Evolutionary conservation across 2,113 vertebrate genomes (phyloP), one percentile per base, ranked within the genome.

Genomic region (Gobiocypris rarus): DNA sequence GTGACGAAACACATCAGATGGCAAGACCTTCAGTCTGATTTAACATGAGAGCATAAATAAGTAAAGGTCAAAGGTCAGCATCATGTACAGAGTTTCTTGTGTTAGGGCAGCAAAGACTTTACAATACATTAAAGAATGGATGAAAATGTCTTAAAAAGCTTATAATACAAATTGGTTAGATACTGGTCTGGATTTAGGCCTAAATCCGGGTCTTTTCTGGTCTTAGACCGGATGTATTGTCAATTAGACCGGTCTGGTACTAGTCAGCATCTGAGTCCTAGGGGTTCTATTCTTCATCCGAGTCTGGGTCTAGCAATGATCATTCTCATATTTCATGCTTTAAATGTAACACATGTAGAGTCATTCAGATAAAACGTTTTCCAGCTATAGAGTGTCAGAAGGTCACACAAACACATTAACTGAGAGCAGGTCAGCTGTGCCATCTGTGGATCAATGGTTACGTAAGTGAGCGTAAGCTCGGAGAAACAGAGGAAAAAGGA

Each of bases 381-480:
- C 75, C 75, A 58, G 75, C 52, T 11, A 11, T 5, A 31, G 31
- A 34, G 75, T 77, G 75, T 78, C 54, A 78, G 38, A 41, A 50
- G 41, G 59, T 50, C 77, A 65, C 41, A 13, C 43, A 65, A 80
- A 80, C 43, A 14, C 43, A 79, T 67, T 28, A 80, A 65, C 43
- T 48, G 9, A 65, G 41, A 50, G 41, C 24, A 65, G 58, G 77
- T 80, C 76, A 79, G 76, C 54, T 79, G 76, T 63, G 41, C 76
- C 76, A 61, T 79, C 76, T 79, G 77, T 80, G 77, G 59, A 80
- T 80, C 77, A 67, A 80, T 63, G 77, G 38, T 80, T 80, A 67
- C 43, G 26, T 45, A 80, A 80, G 24, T 31, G 43, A 65, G 22
- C 8, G 76, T 45, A 78, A 78, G 76, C 58, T 78, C 15, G 1